Percentiles rank a stretch among this genome's conserved stretches.
Conservation (phyloP, 2,113 vertebrate genomes). For the Hystrix brachyura region DNA sequence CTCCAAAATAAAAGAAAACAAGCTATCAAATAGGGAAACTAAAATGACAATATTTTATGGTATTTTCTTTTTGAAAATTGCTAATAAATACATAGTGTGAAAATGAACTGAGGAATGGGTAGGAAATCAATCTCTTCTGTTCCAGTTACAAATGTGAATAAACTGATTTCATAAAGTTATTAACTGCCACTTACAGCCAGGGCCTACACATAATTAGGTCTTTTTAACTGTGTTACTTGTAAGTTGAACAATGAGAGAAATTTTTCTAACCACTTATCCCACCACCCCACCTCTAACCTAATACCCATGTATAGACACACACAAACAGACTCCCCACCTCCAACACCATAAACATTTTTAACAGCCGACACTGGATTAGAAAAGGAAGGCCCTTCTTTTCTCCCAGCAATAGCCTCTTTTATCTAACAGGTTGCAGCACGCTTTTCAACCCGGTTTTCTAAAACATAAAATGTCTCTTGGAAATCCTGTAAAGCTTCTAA, state of each 20-base stretch:
- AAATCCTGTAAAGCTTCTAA: neutral
- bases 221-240: neutral
- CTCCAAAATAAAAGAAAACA: neutral
- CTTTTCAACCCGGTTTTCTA: neutral
- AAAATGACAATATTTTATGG: neutral
- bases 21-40: neutral
- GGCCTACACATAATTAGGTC: neutral
- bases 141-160: neutral
- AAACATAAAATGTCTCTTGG: neutral
- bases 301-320: too few relatives aligned
- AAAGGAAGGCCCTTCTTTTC: neutral
- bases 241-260: neutral
- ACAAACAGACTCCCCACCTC: neutral
- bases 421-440: neutral
- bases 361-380: neutral
- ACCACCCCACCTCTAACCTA: neutral
- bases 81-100: neutral
- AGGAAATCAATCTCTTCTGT: neutral
- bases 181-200: neutral
- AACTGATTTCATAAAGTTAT: neutral
- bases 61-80: neutral
- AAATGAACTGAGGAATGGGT: neutral
- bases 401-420: neutral
- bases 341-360: neutral
- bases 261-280: neutral